Evolutionary conservation across 2,888 invertebrate genomes (phyloP).

Genomic region (Tipula confusa): DNA sequence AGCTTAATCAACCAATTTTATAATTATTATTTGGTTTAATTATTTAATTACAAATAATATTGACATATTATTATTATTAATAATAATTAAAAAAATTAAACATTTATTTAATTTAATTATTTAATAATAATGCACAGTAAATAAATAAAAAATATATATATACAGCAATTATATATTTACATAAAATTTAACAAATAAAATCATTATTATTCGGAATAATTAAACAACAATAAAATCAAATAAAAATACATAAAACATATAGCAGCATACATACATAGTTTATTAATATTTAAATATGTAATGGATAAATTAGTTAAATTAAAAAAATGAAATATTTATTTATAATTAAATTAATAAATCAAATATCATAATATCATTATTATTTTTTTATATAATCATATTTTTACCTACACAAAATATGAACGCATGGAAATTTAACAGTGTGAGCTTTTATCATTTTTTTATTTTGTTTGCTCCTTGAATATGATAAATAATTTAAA

Average conservation of each 20-base stretch:
- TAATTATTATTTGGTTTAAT: too few relatives aligned
- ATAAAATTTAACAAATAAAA: neutral
- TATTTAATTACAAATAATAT: too few relatives aligned
- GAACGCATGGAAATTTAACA: neutral
- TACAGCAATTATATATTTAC: neutral
- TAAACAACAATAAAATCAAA: neutral
- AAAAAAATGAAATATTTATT: slow-evolving; percentile 8
- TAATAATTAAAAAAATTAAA: too few relatives aligned
- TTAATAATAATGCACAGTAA: neutral
- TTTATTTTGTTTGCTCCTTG: neutral
- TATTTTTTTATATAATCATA: neutral
- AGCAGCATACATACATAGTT: neutral
- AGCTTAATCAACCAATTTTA: too few relatives aligned
- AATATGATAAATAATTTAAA: neutral
- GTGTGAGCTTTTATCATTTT: slow-evolving; percentile 13
- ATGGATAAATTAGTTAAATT: slow-evolving; percentile 21
- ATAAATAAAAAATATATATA: neutral
- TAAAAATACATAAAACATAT: neutral
- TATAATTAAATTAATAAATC: slow-evolving; percentile 25
- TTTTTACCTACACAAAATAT: neutral
- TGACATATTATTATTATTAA: too few relatives aligned
- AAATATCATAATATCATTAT: neutral
- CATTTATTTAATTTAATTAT: too few relatives aligned
- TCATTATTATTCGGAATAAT: neutral
- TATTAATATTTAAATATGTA: slow-evolving; percentile 4